Evolutionary conservation across 1,140 invertebrate genomes (phyloP), one percentile per base, ranked within the genome.

Genomic region (Drosophila athabasca): DNA sequence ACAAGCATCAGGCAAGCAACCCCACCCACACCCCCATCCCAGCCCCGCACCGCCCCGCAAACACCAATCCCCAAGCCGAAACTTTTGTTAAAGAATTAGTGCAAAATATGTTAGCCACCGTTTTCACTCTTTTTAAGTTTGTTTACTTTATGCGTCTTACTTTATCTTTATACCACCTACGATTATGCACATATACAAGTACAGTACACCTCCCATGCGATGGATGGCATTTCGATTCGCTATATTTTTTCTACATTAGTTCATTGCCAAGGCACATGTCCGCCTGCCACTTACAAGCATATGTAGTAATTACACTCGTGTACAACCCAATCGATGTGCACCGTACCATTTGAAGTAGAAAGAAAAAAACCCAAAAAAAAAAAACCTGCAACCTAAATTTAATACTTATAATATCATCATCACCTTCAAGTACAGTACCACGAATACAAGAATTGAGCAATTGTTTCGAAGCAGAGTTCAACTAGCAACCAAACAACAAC

Each of bases 401-500:
- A 66, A 62, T 49, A 65, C 70, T 67, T 52, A 68, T 26, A 69
- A 69, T 76, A 85, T 43, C 60, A 67, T 39, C 53, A 31, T 29
- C 6, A 67, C 31, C 53, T 9, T 29, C 6, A 64, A 88, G 84
- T 76, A 68, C 83, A 88, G 83, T 88, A 83, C 83, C 83, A 88
- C 83, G 58, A 69, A 70, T 57, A 77, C 43, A 69, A 81, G 45
- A 75, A 76, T 74, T 76, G 49, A 87, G 73, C 74, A 88, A 79
- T 76, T 81, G 69, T 85, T 74, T 69, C 62, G 46, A 74, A 84
- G 57, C 61, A 76, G 75, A 83, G 67, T 82, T 88, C 79, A 76
- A 70, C 83, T 88, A 88, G 87, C 76, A 88, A 88, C 83, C 83
- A 88, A 88, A 73, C 83, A 88, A 79, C 59, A 79, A 83, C 71